These are phyloP conservation scores for Tarsius wallacei DNA, from an alignment of 2,797 vertebrate genomes.

Conservation along the genomic window DNA sequence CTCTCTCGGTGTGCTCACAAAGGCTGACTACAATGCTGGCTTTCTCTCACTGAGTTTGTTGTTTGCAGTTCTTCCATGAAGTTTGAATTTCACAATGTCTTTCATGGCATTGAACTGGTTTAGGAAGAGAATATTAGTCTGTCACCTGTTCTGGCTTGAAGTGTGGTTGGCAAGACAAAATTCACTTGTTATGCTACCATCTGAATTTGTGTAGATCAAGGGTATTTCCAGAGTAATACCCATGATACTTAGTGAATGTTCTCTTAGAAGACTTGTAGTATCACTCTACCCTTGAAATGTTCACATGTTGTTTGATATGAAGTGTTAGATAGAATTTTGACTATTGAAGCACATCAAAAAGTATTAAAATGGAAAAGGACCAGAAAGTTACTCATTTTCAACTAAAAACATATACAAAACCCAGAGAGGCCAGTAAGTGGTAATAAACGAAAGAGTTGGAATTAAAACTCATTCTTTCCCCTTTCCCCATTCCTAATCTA, in stretches of 20 bases:
- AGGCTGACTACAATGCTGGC: not conserved
- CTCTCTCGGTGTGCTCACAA: not conserved
- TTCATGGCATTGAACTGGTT: not conserved
- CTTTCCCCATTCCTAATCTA: constrained; percentile 22
- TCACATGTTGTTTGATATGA: not conserved
- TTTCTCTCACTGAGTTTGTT: not conserved
- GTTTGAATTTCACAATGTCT: not conserved
- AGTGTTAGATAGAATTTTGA: constrained; percentile 55
- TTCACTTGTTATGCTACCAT: not conserved
- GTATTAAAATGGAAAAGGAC: constrained; percentile 41
- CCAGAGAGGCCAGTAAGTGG: not conserved
- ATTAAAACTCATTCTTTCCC: not conserved
- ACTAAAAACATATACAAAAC: not conserved
- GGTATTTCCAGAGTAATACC: not conserved
- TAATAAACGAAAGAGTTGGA: not conserved
- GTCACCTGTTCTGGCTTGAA: constrained; percentile 7
- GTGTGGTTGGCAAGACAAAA: not conserved
- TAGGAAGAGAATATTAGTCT: not conserved
- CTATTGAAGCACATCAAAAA: constrained; percentile 49
- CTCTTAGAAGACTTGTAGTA: not conserved
- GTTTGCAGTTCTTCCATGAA: not conserved
- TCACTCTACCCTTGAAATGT: constrained; percentile 12
- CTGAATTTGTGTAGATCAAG: constrained; percentile 13
- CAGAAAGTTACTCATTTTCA: constrained; percentile 31
- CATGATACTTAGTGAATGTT: not conserved